Base-by-base conservation (phyloP, 2,888 invertebrate genomes). In the Ochropleura plecta region DNA sequence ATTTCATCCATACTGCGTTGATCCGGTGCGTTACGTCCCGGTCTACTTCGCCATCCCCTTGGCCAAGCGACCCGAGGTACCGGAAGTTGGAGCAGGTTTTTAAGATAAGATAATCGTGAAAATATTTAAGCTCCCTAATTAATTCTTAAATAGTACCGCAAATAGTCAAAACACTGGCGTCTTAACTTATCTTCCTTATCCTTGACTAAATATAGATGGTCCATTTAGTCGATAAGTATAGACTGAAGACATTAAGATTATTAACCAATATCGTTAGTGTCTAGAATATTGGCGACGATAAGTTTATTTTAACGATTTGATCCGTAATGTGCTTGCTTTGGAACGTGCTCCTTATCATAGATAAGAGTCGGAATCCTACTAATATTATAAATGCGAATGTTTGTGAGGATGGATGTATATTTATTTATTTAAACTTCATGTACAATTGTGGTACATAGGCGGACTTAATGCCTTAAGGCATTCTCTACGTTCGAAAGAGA, bases 191-290 rank as follows among this genome's bases (percentile, higher is more conserved):
- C 83, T 30, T 49, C 6, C 6, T 48, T 76, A 81, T 83, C 80
- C 78, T 83, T 85, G 78, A 71, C 76, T 83, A 76, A 84, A 77
- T 76, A 83, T 86, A 87, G 78, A 73, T 71, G 76, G 30, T 76
- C 83, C 48, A 83, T 76, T 83, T 82, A 62, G n/a, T 64, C 53
- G 70, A 60, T 78, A n/a, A 69, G 59, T 14, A 57, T 57, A 18
- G 20, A 70, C 18, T 72, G 66, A 46, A 42, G 40, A n/a, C 49
- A 55, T 7, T 9, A 40, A 12, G 65, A 64, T 83, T 53, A 72
- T 55, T n/a, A 51, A 70, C 14, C 4, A 30, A 71, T 30, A 30
- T n/a, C 49, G 49, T 74, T 55, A 67, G 16, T 53, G 67, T 53
- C 20, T 14, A 72, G 9, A 65, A 63, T 62, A 74, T 60, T 64